A percentile compares a stretch with the other conserved stretches of the same genome.
These are phyloP conservation scores for Cephus nigrinus DNA, from an alignment of 2,888 invertebrate genomes.

Conservation along the genomic window DNA sequence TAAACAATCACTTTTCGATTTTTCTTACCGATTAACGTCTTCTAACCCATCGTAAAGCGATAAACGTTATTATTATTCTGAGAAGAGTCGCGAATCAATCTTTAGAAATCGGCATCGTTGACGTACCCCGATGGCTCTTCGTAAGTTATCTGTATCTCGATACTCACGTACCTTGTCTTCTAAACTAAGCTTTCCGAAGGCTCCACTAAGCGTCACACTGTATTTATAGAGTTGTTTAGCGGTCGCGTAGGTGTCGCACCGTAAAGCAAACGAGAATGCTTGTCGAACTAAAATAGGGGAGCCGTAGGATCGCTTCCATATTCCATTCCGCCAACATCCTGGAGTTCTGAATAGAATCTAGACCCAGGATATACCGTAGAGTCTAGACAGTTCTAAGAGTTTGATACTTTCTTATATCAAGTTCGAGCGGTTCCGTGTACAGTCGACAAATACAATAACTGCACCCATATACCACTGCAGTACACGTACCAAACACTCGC, in stretches of 20 bases:
- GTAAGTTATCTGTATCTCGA: neutral
- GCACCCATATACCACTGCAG: neutral
- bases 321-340: neutral
- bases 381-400: neutral
- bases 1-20: neutral
- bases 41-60: neutral
- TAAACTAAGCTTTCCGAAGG: neutral
- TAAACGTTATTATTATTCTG: neutral
- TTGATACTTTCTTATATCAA: neutral
- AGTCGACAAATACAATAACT: neutral
- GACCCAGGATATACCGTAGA: neutral
- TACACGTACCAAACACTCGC: neutral
- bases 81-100: neutral
- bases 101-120: neutral
- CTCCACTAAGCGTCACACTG: neutral
- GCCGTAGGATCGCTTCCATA: neutral
- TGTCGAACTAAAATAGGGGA: neutral
- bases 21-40: neutral
- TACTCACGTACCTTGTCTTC: neutral
- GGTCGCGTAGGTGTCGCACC: neutral
- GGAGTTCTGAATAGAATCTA: neutral
- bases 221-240: neutral
- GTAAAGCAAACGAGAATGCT: neutral
- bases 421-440: neutral
- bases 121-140: neutral